phyloP scores from a whole-genome alignment of 2,113 vertebrate genomes.

The Benitochromis conjunctus region DNA sequence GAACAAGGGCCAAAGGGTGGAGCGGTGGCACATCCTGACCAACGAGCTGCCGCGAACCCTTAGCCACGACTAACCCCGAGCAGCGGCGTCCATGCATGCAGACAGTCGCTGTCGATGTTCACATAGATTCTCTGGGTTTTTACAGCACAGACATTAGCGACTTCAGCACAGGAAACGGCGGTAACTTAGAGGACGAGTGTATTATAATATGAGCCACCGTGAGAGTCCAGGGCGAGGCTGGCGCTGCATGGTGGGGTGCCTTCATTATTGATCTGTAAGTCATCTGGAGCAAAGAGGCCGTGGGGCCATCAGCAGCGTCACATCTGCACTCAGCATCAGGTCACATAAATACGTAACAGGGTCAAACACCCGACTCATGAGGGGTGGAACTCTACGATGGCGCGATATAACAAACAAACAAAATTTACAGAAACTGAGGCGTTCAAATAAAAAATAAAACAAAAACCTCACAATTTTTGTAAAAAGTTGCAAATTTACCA shows the following conservation, averaged over 20 bases:
- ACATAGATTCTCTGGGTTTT: background rate
- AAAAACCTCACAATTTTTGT: rapidly evolving
- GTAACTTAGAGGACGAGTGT: background rate
- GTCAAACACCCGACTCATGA: background rate
- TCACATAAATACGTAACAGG: background rate
- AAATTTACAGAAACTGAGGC: background rate
- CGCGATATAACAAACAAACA: background rate
- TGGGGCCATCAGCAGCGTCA: background rate
- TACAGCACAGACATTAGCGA: background rate
- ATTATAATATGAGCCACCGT: background rate
- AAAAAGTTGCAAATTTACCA: background rate
- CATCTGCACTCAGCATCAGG: background rate
- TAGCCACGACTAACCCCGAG: slow-evolving; percentile 54
- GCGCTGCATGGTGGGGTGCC: slow-evolving; percentile 5
- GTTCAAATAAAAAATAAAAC: rapidly evolving
- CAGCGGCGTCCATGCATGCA: background rate
- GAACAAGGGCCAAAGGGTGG: slow-evolving; percentile 72
- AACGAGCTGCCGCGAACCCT: slow-evolving; percentile 79
- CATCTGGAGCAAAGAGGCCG: background rate
- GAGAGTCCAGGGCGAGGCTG: background rate
- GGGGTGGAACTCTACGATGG: background rate
- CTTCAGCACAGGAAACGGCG: background rate
- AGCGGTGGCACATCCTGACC: slow-evolving; percentile 85
- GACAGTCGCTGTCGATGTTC: background rate
- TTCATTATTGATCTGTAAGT: background rate